Percentiles rank a stretch among this genome's conserved stretches.
Conservation (phyloP, 2,797 vertebrate species). For the Okamejei kenojei region DNA sequence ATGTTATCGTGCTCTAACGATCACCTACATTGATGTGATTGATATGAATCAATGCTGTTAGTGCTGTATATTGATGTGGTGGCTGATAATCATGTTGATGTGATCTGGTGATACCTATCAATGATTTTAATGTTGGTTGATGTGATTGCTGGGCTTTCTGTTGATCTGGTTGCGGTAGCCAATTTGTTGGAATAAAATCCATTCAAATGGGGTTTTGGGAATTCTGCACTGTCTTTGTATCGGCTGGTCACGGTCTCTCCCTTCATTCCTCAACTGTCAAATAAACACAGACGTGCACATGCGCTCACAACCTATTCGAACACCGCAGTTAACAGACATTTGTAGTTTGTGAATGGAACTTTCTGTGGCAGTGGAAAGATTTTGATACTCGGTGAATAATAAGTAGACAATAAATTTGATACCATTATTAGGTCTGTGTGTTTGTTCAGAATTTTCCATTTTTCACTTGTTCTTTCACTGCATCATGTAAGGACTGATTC, state of each 20-base stretch:
- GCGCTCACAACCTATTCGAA: neutral
- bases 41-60: neutral
- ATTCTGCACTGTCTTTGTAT: neutral
- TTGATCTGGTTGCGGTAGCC: neutral
- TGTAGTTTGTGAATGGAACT: constrained; percentile 55
- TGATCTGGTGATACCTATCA: neutral
- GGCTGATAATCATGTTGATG: neutral
- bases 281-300: no score
- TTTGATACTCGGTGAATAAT: constrained; percentile 59
- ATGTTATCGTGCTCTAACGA: neutral
- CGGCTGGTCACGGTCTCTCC: neutral
- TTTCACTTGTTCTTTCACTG: constrained; percentile 46
- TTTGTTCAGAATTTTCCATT: constrained; percentile 57
- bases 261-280: neutral
- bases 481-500: constrained; percentile 53
- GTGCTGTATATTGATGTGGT: neutral
- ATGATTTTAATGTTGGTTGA: neutral
- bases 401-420: constrained; percentile 60
- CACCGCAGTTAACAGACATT: constrained; percentile 41
- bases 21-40: neutral
- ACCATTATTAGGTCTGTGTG: constrained; percentile 59
- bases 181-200: neutral
- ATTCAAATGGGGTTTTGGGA: neutral
- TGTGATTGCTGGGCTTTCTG: neutral
- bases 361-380: constrained; percentile 57